phyloP scores from a whole-genome alignment of 2,888 invertebrate genomes.

The Calameuta idolon region DNA sequence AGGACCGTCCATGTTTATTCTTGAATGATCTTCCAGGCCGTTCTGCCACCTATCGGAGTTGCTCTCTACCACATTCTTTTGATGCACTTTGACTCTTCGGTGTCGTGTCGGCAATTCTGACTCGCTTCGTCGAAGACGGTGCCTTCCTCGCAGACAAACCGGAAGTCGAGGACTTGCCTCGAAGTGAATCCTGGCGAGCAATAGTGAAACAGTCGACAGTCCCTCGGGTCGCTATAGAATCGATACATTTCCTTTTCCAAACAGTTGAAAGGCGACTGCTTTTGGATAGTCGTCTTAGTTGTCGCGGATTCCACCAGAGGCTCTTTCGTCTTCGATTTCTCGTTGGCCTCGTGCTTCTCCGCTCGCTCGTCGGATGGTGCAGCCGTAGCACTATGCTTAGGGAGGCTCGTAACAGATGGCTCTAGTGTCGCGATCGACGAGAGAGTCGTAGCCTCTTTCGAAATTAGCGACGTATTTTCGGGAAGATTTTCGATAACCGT shows the following conservation, averaged over 20 bases:
- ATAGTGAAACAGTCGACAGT: conserved; percentile 73
- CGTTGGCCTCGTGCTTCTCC: conserved; percentile 27
- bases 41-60: neutral
- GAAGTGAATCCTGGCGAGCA: conserved; percentile 72
- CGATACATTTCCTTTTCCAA: conserved; percentile 69
- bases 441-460: neutral
- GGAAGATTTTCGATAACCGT: neutral
- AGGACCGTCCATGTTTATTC: neutral
- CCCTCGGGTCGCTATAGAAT: conserved; percentile 72
- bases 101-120: conserved; percentile 67
- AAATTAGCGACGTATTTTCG: neutral
- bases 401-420: neutral
- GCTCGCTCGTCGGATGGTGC: conserved; percentile 11
- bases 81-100: conserved; percentile 52
- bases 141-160: conserved; percentile 72
- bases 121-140: conserved; percentile 70
- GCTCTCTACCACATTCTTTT: conserved; percentile 49
- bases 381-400: conserved; percentile 2
- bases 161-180: conserved; percentile 71
- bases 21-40: neutral
- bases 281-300: conserved; percentile 20
- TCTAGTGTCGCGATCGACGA: neutral
- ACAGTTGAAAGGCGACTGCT: conserved; percentile 68
- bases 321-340: conserved; percentile 21
- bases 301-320: conserved; percentile 12